Conservation (phyloP, 2,113 vertebrate species). For the Carassius gibelio region DNA sequence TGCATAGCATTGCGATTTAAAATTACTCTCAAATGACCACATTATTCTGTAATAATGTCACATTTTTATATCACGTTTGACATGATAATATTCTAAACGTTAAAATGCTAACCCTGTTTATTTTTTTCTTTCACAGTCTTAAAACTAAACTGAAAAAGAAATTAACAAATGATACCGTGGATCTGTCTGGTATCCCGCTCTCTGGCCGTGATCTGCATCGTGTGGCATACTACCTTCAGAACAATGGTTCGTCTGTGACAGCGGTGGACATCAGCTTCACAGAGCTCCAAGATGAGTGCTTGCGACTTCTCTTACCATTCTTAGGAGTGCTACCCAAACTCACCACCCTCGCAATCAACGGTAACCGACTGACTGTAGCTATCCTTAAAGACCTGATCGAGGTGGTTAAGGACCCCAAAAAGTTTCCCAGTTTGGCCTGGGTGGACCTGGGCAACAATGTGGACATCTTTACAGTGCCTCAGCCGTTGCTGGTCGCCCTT, state of each 20-base stretch:
- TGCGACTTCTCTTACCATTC: conserved; percentile 79
- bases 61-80: not conserved
- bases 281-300: conserved; percentile 80
- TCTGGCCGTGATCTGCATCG: conserved; percentile 78
- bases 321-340: conserved; percentile 80
- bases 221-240: conserved; percentile 81
- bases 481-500: conserved; percentile 86
- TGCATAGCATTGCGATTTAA: no score
- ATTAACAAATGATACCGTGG: conserved; percentile 77
- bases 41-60: not conserved
- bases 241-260: conserved; percentile 73
- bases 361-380: conserved; percentile 81
- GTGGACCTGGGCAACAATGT: conserved; percentile 89
- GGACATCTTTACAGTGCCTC: conserved; percentile 87
- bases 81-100: not conserved
- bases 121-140: conserved; percentile 69
- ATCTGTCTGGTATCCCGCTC: conserved; percentile 82
- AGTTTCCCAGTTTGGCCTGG: conserved; percentile 86
- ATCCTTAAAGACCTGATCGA: conserved; percentile 85
- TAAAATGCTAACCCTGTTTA: conserved; percentile 29
- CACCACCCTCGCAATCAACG: conserved; percentile 83
- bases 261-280: conserved; percentile 90
- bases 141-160: conserved; percentile 85
- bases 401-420: conserved; percentile 79
- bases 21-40: not conserved